Evolutionary conservation across 2,113 vertebrate genomes (phyloP), one percentile per base, ranked within the genome.

Genomic region (Pheucticus melanocephalus): DNA sequence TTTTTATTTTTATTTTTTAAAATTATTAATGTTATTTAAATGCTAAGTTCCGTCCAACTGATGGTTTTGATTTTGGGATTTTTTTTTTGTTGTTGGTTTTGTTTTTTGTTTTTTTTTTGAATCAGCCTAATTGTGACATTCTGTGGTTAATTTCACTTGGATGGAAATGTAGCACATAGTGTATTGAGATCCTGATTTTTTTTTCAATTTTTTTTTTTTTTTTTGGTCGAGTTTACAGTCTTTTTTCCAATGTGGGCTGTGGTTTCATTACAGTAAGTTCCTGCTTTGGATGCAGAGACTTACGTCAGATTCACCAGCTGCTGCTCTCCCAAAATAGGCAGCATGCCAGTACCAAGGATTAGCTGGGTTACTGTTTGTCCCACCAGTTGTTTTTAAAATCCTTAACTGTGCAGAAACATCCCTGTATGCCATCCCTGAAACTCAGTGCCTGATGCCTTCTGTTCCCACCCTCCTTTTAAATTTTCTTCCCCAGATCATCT

Each of bases 241-340:
- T 90, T 87, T 79, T 88, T 92, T 80, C 57, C 86, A 94, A 37
- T 83, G 90, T 88, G 86, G 96, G 80, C 88, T 88, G 68, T 77
- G 86, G 73, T 97, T 91, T 94, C 85, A 88, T 82, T 96, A 88
- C 73, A 86, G 33, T 92, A 94, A 75, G 85, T 96, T 96, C 89
- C 92, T 97, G 91, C 90, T 96, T 93, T 92, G 65, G 86, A 95
- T 97, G 83, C 84, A 92, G 88, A 82, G 93, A 93, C 71, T 89
- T 86, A 96, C 94, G 92, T 97, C 86, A 96, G 88, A 94, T 94
- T 66, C 60, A 96, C 94, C 91, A 97, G 97, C 93, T 97, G 94
- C 96, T 96, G 84, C 81, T 90, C 91, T 94, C 56, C 87, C 82
- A 79, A 64, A 94, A 86, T 44, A 95, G 95, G 95, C 96, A 96